These are phyloP conservation scores for Chrysochloris asiatica DNA, from an alignment of 2,113 vertebrate genomes.

Conservation along the genomic window DNA sequence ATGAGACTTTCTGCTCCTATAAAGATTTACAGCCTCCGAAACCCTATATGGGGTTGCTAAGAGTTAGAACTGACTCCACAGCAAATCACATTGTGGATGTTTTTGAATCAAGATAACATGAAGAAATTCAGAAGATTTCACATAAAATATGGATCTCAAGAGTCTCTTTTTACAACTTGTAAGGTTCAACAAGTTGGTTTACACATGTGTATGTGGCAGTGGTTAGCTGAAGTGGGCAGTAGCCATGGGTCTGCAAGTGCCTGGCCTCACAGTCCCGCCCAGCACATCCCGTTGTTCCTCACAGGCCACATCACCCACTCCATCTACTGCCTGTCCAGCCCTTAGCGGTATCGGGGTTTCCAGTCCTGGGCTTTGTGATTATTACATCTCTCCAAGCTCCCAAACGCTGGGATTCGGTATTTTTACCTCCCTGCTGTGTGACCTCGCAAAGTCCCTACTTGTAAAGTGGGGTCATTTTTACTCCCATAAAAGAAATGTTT, in stretches of 20 bases:
- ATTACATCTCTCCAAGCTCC: background rate
- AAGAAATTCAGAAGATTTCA: background rate
- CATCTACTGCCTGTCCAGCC: background rate
- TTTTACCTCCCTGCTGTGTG: background rate
- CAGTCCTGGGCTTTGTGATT: background rate
- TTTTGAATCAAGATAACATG: background rate
- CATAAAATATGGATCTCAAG: background rate
- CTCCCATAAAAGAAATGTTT: background rate
- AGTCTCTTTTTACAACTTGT: no score
- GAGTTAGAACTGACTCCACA: no score
- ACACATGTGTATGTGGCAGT: background rate
- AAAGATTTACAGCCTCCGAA: no score
- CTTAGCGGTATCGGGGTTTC: background rate
- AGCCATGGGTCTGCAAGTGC: background rate
- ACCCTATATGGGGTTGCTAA: no score
- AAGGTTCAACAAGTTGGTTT: background rate
- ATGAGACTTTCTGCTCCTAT: no score
- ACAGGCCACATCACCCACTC: background rate
- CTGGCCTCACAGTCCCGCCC: background rate
- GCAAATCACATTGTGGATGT: no score
- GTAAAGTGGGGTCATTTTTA: background rate
- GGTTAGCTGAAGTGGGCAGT: background rate
- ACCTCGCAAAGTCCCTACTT: background rate
- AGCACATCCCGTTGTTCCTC: background rate
- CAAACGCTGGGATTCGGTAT: background rate